Conservation (phyloP, 2,113 vertebrate species). For the Platysternon megacephalum region DNA sequence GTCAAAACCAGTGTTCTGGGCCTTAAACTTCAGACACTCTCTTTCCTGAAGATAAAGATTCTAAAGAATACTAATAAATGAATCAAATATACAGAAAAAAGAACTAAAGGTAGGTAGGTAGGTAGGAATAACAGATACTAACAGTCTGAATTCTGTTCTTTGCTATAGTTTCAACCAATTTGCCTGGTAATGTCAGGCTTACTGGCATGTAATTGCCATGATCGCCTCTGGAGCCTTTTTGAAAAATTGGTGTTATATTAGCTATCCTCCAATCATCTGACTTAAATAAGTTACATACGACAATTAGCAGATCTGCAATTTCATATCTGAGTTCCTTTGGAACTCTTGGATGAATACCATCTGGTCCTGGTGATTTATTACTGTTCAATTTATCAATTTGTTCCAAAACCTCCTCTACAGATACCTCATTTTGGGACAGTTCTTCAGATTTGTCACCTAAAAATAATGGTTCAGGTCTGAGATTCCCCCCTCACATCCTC, state of each 20-base stretch:
- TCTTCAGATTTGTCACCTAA: background rate
- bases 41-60: too few species aligned
- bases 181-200: background rate
- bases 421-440: background rate
- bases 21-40: too few species aligned
- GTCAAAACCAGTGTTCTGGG: too few species aligned
- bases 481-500: too few species aligned
- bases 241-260: background rate
- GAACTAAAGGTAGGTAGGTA: too few species aligned
- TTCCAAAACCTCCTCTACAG: background rate
- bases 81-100: too few species aligned
- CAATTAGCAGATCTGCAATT: background rate
- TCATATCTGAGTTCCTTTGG: background rate
- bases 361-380: background rate
- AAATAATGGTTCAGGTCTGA: background rate
- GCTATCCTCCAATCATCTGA: background rate
- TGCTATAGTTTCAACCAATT: background rate
- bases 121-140: too few species aligned
- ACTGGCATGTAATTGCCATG: background rate
- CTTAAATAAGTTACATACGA: background rate
- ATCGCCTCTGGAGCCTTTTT: background rate
- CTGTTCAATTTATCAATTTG: background rate
- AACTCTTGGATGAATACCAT: background rate
- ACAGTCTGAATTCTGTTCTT: background rate
- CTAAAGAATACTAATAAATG: too few species aligned